phyloP scores from a whole-genome alignment of 2,888 invertebrate genomes.

The Myopa testacea region DNA sequence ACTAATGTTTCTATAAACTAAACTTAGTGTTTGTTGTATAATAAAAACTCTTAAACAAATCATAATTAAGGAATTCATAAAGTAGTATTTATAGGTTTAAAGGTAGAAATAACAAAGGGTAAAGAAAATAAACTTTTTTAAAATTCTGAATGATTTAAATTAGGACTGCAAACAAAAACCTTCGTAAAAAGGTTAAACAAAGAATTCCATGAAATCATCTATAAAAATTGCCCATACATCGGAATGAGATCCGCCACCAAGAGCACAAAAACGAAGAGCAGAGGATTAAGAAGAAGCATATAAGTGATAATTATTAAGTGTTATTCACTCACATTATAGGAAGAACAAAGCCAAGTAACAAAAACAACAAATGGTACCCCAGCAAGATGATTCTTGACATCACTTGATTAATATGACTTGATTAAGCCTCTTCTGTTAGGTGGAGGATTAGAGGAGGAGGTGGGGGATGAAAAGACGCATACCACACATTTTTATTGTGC shows the following conservation, averaged over 20 bases:
- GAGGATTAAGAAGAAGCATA: not conserved
- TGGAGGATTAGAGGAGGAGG: not conserved
- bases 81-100: too few species aligned
- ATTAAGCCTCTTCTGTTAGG: not conserved
- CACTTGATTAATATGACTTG: constrained; percentile 14
- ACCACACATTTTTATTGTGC: constrained; percentile 2
- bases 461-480: not conserved
- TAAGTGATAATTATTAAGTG: constrained; percentile 13
- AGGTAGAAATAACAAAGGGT: not conserved
- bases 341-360: not conserved
- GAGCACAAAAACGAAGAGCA: not conserved
- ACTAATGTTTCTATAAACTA: not conserved
- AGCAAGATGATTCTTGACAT: constrained; percentile 7
- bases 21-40: not conserved
- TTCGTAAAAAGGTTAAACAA: constrained; percentile 21
- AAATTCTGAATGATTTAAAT: too few species aligned
- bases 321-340: not conserved
- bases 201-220: not conserved
- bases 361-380: not conserved
- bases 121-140: too few species aligned
- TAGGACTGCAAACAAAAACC: not conserved
- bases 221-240: not conserved
- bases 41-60: not conserved
- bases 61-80: not conserved
- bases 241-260: not conserved